Base-by-base conservation (phyloP, 2,888 invertebrate species). In the Epistrophe grossulariae region DNA sequence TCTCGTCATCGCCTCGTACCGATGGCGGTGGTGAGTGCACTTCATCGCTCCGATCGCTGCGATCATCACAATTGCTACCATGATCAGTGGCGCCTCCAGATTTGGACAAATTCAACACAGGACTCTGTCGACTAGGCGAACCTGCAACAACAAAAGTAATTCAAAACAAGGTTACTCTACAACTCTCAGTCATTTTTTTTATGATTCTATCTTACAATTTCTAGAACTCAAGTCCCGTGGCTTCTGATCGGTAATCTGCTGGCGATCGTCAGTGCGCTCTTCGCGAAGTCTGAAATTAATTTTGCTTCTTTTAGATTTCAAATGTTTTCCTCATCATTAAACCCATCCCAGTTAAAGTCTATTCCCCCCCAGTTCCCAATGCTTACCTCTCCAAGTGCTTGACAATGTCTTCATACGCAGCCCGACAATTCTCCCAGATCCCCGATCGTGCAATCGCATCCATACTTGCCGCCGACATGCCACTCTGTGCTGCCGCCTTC, bases 371-470 rank as follows among this genome's bases (percentile, higher is more conserved):
- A 19, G 17, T 7, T 40, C 38, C 71, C 72, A 59, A 81, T 83
- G 93, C 96, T 94, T 96, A 97, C 96, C 98, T 97, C 95, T 98
- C 98, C 93, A 98, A 95, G 93, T 98, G 98, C 94, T 98, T 98
- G 90, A 98, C 97, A 93, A 98, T 97, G 94, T 98, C 98, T 94
- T 98, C 98, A 93, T 98, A 98, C 90, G 97, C 97, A 89, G 97
- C 97, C 93, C 97, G 95, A 94, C 98, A 98, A 94, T 98, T 98
- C 94, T 98, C 98, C 98, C 98, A 98, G 93, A 98, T 97, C 91
- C 97, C 97, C 92, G 97, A 96, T 93, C 98, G 96, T 91, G 98
- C 97, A 88, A 98, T 94, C 82, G 97, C 97, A 92, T 98, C 98
- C 96, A 98, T 97, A 91, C 97, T 96, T 45, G 92, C 92, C 38